A percentile compares a stretch with the other conserved stretches of the same genome.
Evolutionary conservation across 2,888 invertebrate genomes (phyloP).

Genomic region (Hetaerina titia): DNA sequence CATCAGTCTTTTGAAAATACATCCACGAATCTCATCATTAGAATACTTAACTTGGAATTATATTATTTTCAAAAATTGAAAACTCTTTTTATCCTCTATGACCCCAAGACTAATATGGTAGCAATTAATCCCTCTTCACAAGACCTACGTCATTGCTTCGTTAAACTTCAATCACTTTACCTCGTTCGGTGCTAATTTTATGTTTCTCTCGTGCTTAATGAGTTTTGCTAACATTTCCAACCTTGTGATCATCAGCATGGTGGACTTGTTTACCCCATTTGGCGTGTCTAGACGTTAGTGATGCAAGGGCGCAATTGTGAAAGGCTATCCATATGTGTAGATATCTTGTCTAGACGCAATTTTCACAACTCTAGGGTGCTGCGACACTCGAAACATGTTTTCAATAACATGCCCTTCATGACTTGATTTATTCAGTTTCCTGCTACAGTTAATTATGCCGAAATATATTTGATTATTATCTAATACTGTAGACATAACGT

Average conservation of each 20-base stretch:
- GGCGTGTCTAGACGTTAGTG: conserved; percentile 3
- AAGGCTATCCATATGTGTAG: background rate
- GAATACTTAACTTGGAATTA: no score
- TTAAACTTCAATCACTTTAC: background rate
- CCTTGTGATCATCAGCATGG: conserved; percentile 5
- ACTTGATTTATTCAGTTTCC: no score
- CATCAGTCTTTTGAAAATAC: no score
- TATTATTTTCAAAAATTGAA: no score
- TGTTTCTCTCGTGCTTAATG: background rate
- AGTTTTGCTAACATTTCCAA: background rate
- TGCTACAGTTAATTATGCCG: no score
- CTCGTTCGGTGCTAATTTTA: background rate
- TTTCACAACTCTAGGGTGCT: background rate
- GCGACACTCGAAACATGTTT: background rate
- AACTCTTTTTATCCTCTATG: no score
- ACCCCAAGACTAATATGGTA: no score
- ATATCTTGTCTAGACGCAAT: background rate
- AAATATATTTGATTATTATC: no score
- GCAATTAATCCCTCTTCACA: background rate
- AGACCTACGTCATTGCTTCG: background rate
- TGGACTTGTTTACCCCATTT: background rate
- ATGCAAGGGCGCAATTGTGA: background rate
- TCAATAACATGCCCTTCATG: no score
- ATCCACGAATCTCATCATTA: no score
- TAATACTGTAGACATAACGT: no score